Conservation (phyloP, 2,797 vertebrate species). For the Pipistrellus pipistrellus region DNA sequence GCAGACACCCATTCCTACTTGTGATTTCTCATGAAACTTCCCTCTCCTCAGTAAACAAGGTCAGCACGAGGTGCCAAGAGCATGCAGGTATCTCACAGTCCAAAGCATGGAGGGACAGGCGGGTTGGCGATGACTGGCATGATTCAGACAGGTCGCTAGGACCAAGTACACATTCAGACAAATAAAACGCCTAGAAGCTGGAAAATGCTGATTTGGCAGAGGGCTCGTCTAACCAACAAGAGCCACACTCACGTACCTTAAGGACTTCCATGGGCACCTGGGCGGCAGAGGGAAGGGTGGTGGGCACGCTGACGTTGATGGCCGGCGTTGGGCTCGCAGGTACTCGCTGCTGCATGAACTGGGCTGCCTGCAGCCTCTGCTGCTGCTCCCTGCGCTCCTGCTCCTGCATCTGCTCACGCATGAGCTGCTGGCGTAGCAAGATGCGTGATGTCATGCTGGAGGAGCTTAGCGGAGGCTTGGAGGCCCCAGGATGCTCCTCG, state of each 20-base stretch:
- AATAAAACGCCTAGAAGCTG: background rate
- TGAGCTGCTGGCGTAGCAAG: slow-evolving; percentile 91
- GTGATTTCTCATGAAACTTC: background rate
- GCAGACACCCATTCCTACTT: background rate
- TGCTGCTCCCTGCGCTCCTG: slow-evolving; percentile 94
- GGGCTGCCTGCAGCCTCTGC: slow-evolving; percentile 93
- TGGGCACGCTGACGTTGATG: slow-evolving; percentile 91
- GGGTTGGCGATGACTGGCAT: background rate
- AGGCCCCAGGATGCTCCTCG: slow-evolving; percentile 91
- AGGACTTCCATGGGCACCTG: slow-evolving; percentile 94
- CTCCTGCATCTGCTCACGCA: slow-evolving; percentile 92
- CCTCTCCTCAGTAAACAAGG: background rate
- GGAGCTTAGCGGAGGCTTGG: slow-evolving; percentile 91
- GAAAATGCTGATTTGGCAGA: background rate
- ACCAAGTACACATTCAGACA: background rate
- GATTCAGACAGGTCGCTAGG: background rate
- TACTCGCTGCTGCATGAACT: slow-evolving; percentile 93
- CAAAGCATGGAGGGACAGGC: background rate
- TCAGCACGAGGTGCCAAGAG: background rate
- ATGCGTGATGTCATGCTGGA: slow-evolving; percentile 92
- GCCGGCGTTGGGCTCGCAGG: slow-evolving; percentile 92
- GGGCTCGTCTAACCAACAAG: slow-evolving; percentile 59
- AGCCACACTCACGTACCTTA: slow-evolving; percentile 90
- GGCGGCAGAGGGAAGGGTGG: slow-evolving; percentile 89
- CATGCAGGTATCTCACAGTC: background rate